Percentiles rank a stretch among this genome's conserved stretches.
These are phyloP conservation scores for Phortica magna DNA, from an alignment of 2,888 invertebrate genomes.

Conservation along the genomic window DNA sequence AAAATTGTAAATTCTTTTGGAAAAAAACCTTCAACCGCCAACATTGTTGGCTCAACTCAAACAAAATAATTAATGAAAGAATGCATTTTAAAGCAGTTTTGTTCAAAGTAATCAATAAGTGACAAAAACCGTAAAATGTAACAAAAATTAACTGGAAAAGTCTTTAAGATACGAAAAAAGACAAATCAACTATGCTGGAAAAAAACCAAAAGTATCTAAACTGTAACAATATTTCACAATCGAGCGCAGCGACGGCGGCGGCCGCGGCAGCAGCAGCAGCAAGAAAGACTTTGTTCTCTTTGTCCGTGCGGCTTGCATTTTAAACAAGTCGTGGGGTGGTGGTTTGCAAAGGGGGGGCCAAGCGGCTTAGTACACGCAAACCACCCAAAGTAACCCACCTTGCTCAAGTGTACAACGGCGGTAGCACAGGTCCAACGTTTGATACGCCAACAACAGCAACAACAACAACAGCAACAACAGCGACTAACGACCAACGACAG, in stretches of 20 bases:
- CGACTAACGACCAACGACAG: constrained; percentile 5
- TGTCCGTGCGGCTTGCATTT: background rate
- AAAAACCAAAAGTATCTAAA: constrained; percentile 46
- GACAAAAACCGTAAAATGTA: constrained; percentile 44
- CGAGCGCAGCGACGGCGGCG: constrained; percentile 25
- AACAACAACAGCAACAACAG: constrained; percentile 22
- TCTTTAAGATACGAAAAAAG: constrained; percentile 31
- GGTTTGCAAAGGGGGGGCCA: background rate
- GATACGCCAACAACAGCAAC: background rate
- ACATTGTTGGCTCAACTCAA: background rate
- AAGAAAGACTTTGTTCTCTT: constrained; percentile 28
- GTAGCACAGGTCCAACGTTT: background rate
- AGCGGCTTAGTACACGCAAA: constrained; percentile 32
- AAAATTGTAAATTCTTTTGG: background rate
- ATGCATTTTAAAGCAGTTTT: constrained; percentile 11
- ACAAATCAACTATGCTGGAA: constrained; percentile 11
- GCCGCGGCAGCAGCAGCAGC: constrained; percentile 2
- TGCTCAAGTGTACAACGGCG: constrained; percentile 1
- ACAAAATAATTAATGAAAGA: background rate
- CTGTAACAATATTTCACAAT: constrained; percentile 65
- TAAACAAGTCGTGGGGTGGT: background rate
- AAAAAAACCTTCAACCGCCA: background rate
- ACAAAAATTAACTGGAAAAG: constrained; percentile 40
- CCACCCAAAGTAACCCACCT: constrained; percentile 46
- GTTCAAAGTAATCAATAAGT: constrained; percentile 24